Conservation (phyloP, 1,140 invertebrate species). For the Physella acuta region DNA sequence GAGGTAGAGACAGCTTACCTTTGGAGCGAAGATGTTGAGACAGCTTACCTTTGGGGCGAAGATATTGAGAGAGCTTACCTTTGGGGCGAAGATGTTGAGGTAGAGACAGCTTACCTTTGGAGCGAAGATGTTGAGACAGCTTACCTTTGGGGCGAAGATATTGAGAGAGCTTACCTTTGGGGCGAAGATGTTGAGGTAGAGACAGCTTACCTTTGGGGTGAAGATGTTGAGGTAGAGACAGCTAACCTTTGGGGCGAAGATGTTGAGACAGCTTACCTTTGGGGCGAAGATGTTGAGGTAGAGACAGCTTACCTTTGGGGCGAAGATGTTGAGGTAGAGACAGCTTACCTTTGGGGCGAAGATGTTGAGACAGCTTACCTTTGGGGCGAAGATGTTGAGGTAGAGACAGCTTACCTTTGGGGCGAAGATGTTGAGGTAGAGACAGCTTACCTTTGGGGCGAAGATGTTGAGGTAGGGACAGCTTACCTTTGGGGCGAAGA, state of each 20-base stretch:
- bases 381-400: background rate
- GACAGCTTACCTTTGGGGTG: background rate
- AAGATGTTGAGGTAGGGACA: background rate
- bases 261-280: background rate
- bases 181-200: background rate
- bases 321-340: background rate
- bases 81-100: background rate
- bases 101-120: background rate
- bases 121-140: background rate
- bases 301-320: background rate
- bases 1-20: background rate
- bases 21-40: background rate
- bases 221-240: background rate
- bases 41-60: background rate
- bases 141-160: background rate
- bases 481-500: background rate
- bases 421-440: background rate
- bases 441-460: background rate
- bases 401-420: background rate
- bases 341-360: background rate
- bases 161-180: background rate
- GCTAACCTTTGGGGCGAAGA: background rate
- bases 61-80: background rate
- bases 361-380: background rate
- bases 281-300: background rate